Evolutionary conservation across 2,113 vertebrate genomes (phyloP).

Genomic region (Aspidoscelis tigris): DNA sequence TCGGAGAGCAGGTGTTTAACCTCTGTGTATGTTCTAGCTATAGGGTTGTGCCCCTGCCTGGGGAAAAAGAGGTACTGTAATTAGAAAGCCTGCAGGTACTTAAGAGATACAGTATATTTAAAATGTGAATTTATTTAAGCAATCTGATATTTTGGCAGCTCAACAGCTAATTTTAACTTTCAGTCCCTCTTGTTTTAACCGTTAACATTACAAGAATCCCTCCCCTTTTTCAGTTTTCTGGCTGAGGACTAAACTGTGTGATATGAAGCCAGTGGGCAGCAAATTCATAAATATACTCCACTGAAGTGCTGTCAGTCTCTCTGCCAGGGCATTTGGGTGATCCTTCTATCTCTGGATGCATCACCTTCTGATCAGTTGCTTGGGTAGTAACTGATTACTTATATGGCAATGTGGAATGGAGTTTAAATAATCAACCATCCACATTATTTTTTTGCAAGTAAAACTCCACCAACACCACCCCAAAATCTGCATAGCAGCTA

Average conservation of each 20-base stretch:
- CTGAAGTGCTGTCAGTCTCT: conserved; percentile 33
- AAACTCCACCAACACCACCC: neutral
- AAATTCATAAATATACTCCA: neutral
- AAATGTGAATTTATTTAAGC: conserved; percentile 62
- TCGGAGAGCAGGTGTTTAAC: neutral
- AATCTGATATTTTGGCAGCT: conserved; percentile 67
- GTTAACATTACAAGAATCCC: conserved; percentile 12
- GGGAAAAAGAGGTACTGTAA: neutral
- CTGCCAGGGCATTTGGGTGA: conserved; percentile 27
- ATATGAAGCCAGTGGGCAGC: neutral
- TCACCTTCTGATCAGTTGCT: conserved; percentile 62
- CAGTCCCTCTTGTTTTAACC: accelerated
- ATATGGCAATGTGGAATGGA: conserved; percentile 48
- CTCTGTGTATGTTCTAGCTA: neutral
- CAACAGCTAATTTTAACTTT: conserved; percentile 44
- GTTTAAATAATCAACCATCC: neutral
- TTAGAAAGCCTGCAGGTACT: conserved; percentile 12
- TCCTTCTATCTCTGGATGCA: conserved; percentile 51
- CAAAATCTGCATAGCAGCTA: neutral
- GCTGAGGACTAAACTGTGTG: neutral
- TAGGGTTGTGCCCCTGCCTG: neutral
- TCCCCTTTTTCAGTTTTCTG: neutral
- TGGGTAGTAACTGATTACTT: conserved; percentile 60
- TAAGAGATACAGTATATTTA: conserved; percentile 57
- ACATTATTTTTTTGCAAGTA: neutral